Percentiles rank a stretch among this genome's conserved stretches.
Evolutionary conservation across 1,140 invertebrate genomes (phyloP).

Genomic region (Aradophagus sp.): DNA sequence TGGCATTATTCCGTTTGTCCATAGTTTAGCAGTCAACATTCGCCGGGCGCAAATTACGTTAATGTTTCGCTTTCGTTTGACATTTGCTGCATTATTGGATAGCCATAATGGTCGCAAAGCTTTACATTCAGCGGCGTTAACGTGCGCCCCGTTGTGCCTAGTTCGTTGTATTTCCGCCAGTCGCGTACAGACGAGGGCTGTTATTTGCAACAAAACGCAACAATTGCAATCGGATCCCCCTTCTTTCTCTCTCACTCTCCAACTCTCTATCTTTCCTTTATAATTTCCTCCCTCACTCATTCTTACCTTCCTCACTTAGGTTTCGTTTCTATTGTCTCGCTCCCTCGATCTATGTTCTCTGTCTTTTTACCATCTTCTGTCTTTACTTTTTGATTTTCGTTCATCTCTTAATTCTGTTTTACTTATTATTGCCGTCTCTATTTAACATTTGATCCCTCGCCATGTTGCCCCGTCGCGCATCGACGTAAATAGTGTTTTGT

Average conservation of each 20-base stretch:
- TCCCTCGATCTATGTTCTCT: too few relatives aligned
- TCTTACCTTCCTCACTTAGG: too few relatives aligned
- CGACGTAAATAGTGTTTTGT: slow-evolving; percentile 67
- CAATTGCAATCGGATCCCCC: slow-evolving; percentile 63
- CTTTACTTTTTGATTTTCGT: too few relatives aligned
- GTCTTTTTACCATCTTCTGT: too few relatives aligned
- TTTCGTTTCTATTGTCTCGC: too few relatives aligned
- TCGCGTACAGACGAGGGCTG: slow-evolving; percentile 56
- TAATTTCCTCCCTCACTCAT: too few relatives aligned
- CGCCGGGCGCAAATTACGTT: slow-evolving; percentile 20
- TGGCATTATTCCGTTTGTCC: slow-evolving; percentile 13
- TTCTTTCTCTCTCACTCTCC: slow-evolving; percentile 6
- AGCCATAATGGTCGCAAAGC: slow-evolving; percentile 29
- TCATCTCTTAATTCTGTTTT: too few relatives aligned
- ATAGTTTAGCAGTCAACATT: slow-evolving; percentile 12
- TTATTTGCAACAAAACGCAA: slow-evolving; percentile 70
- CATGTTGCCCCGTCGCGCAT: slow-evolving; percentile 61
- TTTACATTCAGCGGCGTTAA: slow-evolving; percentile 30
- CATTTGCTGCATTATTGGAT: slow-evolving; percentile 33
- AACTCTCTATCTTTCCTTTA: too few relatives aligned
- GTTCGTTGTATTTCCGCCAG: slow-evolving; percentile 59
- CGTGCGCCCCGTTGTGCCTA: slow-evolving; percentile 43
- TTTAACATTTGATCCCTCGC: too few relatives aligned
- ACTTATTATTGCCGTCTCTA: too few relatives aligned
- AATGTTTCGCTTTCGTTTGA: slow-evolving; percentile 38